phyloP scores from a whole-genome alignment of 2,797 vertebrate genomes.

The Scarus forsteni region DNA sequence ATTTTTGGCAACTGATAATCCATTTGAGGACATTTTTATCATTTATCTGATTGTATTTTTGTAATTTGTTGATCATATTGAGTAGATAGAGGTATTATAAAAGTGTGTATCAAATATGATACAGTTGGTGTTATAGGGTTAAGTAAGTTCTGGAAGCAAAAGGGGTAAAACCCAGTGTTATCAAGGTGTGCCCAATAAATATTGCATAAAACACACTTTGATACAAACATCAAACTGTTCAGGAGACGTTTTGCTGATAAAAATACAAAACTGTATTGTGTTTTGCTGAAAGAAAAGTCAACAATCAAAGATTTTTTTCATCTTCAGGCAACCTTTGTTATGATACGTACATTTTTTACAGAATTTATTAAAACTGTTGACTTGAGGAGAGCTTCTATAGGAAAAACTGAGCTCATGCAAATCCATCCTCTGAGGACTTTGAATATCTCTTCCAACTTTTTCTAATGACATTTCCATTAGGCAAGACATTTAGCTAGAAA shows the following conservation, averaged over 20 bases:
- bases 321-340: not conserved
- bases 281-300: not conserved
- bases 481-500: not conserved
- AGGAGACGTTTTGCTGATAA: not conserved
- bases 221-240: not conserved
- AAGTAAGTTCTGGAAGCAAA: too few species aligned
- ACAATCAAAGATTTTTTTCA: not conserved
- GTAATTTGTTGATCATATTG: too few species aligned
- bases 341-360: not conserved
- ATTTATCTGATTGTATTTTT: too few species aligned
- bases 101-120: too few species aligned
- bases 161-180: too few species aligned
- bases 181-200: too few species aligned
- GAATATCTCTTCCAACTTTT: not conserved
- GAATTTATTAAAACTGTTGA: not conserved
- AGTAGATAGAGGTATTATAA: too few species aligned
- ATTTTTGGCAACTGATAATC: too few species aligned
- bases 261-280: not conserved
- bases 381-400: not conserved
- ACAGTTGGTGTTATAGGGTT: too few species aligned
- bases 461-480: not conserved
- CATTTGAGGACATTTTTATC: too few species aligned
- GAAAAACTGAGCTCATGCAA: not conserved
- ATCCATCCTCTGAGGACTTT: not conserved
- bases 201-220: not conserved